Evolutionary conservation across 2,113 vertebrate genomes (phyloP).

Genomic region (Chamaetylas fuelleborni): DNA sequence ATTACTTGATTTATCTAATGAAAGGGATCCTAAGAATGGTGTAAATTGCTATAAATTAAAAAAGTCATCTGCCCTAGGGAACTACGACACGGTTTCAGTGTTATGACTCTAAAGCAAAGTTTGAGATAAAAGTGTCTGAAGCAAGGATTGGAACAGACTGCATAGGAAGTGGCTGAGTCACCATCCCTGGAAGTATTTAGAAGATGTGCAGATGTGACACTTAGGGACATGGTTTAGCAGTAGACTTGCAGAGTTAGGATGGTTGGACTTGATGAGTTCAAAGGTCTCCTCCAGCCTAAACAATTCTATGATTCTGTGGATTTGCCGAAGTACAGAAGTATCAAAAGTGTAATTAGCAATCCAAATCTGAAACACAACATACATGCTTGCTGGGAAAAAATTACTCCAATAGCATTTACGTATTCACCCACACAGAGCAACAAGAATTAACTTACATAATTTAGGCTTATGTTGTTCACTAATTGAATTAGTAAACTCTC

Average conservation of each 20-base stretch:
- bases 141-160: background rate
- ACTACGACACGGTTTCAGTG: background rate
- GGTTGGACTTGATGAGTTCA: background rate
- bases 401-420: background rate
- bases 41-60: background rate
- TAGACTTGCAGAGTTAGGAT: background rate
- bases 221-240: background rate
- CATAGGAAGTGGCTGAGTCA: background rate
- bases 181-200: background rate
- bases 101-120: background rate
- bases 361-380: background rate
- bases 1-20: background rate
- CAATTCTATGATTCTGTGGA: background rate
- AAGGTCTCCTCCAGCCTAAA: background rate
- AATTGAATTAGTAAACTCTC: constrained; percentile 65
- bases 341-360: background rate
- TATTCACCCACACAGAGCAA: background rate
- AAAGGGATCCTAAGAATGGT: background rate
- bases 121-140: background rate
- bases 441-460: constrained; percentile 74
- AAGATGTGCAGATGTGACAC: accelerated
- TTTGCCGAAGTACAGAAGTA: background rate
- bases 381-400: background rate
- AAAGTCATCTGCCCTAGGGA: background rate
- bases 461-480: constrained; percentile 77